These are phyloP conservation scores for Macaca nemestrina DNA, from an alignment of 2,113 vertebrate genomes.

Conservation along the genomic window DNA sequence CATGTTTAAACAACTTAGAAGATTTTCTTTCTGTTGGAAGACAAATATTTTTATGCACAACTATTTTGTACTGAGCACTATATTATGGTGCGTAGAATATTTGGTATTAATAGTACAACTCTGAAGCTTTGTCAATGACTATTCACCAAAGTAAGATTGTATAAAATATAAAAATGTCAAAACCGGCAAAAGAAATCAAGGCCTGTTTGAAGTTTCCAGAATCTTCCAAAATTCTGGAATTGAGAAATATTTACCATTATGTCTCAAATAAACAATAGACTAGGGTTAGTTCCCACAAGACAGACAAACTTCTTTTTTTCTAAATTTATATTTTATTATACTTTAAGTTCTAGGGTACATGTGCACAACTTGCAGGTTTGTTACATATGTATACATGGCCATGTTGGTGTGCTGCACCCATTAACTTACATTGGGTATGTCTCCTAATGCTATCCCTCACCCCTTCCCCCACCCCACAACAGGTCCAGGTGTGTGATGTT, in stretches of 20 bases:
- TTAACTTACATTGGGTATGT: too few species aligned
- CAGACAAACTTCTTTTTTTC: not conserved
- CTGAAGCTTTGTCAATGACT: not conserved
- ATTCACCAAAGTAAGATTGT: not conserved
- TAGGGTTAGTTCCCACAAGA: not conserved
- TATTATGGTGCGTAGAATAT: not conserved
- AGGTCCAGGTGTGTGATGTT: too few species aligned
- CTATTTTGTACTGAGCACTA: not conserved
- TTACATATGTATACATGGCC: too few species aligned
- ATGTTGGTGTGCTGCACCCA: too few species aligned
- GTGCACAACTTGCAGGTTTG: too few species aligned
- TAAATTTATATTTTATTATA: too few species aligned
- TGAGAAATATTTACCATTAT: not conserved
- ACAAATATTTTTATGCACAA: not conserved
- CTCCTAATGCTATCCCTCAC: too few species aligned
- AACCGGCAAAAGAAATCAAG: not conserved
- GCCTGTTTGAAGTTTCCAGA: not conserved
- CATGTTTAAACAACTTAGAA: not conserved
- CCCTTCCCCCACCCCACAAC: too few species aligned
- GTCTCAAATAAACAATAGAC: not conserved
- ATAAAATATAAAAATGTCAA: not conserved
- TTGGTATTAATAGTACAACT: not conserved
- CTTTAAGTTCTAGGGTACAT: too few species aligned
- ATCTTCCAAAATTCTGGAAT: not conserved
- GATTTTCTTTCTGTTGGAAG: not conserved